Evolutionary conservation across 2,888 invertebrate genomes (phyloP).

Genomic region (Megaustenia siamemsis): DNA sequence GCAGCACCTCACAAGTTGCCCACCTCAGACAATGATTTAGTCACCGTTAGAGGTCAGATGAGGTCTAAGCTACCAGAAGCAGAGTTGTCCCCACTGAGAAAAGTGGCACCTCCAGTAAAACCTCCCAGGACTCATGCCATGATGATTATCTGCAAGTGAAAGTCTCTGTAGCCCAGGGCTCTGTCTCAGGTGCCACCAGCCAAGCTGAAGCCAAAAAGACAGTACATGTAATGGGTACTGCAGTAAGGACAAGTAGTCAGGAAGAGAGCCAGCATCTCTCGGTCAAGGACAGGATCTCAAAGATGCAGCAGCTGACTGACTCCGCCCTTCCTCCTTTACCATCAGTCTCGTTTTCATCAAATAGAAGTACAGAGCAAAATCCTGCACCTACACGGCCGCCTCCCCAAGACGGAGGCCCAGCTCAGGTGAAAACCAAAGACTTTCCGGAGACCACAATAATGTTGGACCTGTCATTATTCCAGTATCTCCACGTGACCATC

Average conservation of each 20-base stretch:
- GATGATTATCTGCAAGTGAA: slow-evolving; percentile 70
- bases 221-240: not conserved
- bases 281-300: slow-evolving; percentile 25
- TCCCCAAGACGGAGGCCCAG: slow-evolving; percentile 56
- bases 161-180: slow-evolving; percentile 27
- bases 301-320: slow-evolving; percentile 22
- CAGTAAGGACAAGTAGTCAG: not conserved
- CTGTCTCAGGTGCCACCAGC: not conserved
- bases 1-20: not conserved
- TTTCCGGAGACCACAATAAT: not conserved
- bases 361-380: slow-evolving; percentile 17
- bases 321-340: slow-evolving; percentile 5
- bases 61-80: slow-evolving; percentile 1
- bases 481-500: slow-evolving; percentile 8
- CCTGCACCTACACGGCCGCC: slow-evolving; percentile 58
- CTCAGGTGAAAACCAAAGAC: slow-evolving; percentile 38
- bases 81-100: not conserved
- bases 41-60: not conserved
- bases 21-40: not conserved
- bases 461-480: slow-evolving; percentile 49
- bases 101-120: slow-evolving; percentile 60
- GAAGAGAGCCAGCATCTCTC: slow-evolving; percentile 24
- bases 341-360: slow-evolving; percentile 4
- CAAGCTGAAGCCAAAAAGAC: not conserved
- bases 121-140: slow-evolving; percentile 74